These are phyloP conservation scores for Ennomos erosarius DNA, from an alignment of 2,888 invertebrate species.

Conservation along the genomic window DNA sequence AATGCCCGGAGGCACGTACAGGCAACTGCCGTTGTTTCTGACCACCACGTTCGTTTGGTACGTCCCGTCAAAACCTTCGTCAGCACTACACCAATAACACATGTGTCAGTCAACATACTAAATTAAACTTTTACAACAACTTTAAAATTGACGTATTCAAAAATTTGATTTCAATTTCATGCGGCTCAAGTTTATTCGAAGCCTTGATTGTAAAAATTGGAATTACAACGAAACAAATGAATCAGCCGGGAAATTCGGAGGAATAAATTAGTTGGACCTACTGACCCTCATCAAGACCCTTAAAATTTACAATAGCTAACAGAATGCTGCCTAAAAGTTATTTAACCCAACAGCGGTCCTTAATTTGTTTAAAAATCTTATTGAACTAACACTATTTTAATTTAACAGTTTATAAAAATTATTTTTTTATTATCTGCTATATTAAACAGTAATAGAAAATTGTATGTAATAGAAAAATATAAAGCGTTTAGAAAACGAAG, in stretches of 20 bases:
- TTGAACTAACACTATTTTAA: slow-evolving; percentile 31
- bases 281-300: slow-evolving; percentile 57
- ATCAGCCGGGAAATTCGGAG: slow-evolving; percentile 42
- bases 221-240: slow-evolving; percentile 35
- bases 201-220: slow-evolving; percentile 22
- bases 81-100: slow-evolving; percentile 91
- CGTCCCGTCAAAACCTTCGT: slow-evolving; percentile 99
- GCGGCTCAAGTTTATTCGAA: slow-evolving; percentile 6
- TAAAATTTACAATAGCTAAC: slow-evolving; percentile 52
- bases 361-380: slow-evolving; percentile 50
- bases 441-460: slow-evolving; percentile 23
- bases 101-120: slow-evolving; percentile 48
- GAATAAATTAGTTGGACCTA: slow-evolving; percentile 55
- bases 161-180: slow-evolving; percentile 14
- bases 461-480: slow-evolving; percentile 30
- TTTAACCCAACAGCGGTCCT: slow-evolving; percentile 46
- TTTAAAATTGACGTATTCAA: slow-evolving; percentile 6
- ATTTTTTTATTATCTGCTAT: slow-evolving; percentile 22
- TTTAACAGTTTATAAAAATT: slow-evolving; percentile 22
- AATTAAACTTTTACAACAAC: slow-evolving; percentile 1
- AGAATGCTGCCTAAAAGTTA: slow-evolving; percentile 50
- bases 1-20: slow-evolving; percentile 99
- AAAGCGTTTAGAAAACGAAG: slow-evolving; percentile 29
- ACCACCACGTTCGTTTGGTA: slow-evolving; percentile 99
- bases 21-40: slow-evolving; percentile 98